Conservation (phyloP, 2,888 invertebrate species). For the Drosophila kambysellisi region DNA sequence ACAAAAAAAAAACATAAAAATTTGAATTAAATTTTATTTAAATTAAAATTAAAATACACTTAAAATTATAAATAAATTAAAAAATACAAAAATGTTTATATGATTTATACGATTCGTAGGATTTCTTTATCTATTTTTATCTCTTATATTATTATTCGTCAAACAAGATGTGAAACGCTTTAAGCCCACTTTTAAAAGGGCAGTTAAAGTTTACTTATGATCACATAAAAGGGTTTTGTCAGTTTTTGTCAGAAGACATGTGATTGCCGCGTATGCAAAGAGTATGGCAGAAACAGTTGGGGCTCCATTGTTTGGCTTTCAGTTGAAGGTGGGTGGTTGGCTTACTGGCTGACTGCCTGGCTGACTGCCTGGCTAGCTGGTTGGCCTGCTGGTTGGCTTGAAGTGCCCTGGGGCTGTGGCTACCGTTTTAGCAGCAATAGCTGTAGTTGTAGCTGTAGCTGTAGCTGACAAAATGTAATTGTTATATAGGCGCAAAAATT, state of each 20-base stretch:
- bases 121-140: too few relatives aligned
- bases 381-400: slow-evolving; percentile 16
- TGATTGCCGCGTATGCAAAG: slow-evolving; percentile 58
- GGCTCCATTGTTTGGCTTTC: slow-evolving; percentile 53
- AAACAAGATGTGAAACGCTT: background rate
- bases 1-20: too few relatives aligned
- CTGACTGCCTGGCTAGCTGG: background rate
- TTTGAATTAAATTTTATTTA: too few relatives aligned
- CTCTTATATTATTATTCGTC: background rate
- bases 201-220: slow-evolving; percentile 29
- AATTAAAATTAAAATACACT: too few relatives aligned
- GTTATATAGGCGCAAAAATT: slow-evolving; percentile 72
- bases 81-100: too few relatives aligned
- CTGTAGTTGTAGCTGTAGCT: slow-evolving; percentile 36
- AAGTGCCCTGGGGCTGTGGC: slow-evolving; percentile 63
- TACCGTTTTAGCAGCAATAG: slow-evolving; percentile 58
- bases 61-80: too few relatives aligned
- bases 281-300: slow-evolving; percentile 45
- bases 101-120: too few relatives aligned
- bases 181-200: slow-evolving; percentile 1
- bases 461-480: slow-evolving; percentile 74
- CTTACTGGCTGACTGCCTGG: background rate
- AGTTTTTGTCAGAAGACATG: slow-evolving; percentile 50
- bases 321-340: slow-evolving; percentile 63
- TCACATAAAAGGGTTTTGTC: slow-evolving; percentile 57